Percentiles rank a stretch among this genome's conserved stretches.
Evolutionary conservation across 2,888 invertebrate genomes (phyloP).

Genomic region (Ceramica pisi): DNA sequence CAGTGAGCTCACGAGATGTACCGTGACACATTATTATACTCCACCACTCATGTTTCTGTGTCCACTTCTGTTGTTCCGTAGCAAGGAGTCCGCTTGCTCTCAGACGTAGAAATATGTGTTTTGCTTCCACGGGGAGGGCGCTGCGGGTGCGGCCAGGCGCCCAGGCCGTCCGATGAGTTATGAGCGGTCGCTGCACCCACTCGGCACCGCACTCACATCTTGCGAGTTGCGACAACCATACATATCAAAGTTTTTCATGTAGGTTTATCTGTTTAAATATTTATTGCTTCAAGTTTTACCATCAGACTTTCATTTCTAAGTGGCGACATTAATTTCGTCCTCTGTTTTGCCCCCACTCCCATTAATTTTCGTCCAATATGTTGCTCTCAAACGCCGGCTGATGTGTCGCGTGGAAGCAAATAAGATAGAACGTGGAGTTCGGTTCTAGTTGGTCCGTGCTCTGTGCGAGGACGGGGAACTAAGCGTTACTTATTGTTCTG

Average conservation of each 20-base stretch:
- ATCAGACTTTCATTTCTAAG: conserved; percentile 28
- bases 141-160: conserved; percentile 50
- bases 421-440: conserved; percentile 51
- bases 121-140: conserved; percentile 59
- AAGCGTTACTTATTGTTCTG: conserved; percentile 84
- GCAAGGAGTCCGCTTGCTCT: conserved; percentile 69
- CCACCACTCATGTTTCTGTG: conserved; percentile 68
- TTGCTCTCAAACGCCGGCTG: conserved; percentile 26
- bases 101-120: conserved; percentile 78
- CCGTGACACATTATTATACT: conserved; percentile 58
- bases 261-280: conserved; percentile 53
- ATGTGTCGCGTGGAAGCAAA: conserved; percentile 45
- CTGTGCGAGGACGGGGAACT: conserved; percentile 72
- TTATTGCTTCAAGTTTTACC: conserved; percentile 28
- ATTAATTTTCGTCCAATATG: conserved; percentile 53
- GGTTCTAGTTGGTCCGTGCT: conserved; percentile 57
- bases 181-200: conserved; percentile 67
- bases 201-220: conserved; percentile 53
- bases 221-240: conserved; percentile 62
- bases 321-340: conserved; percentile 33
- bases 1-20: conserved; percentile 45
- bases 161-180: conserved; percentile 72
- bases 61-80: conserved; percentile 72
- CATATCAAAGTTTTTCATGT: conserved; percentile 50
- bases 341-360: neutral